Evolutionary conservation across 2,888 invertebrate species (phyloP), one percentile per base, ranked within the genome.

Genomic region (Lasioglossum figueresi): DNA sequence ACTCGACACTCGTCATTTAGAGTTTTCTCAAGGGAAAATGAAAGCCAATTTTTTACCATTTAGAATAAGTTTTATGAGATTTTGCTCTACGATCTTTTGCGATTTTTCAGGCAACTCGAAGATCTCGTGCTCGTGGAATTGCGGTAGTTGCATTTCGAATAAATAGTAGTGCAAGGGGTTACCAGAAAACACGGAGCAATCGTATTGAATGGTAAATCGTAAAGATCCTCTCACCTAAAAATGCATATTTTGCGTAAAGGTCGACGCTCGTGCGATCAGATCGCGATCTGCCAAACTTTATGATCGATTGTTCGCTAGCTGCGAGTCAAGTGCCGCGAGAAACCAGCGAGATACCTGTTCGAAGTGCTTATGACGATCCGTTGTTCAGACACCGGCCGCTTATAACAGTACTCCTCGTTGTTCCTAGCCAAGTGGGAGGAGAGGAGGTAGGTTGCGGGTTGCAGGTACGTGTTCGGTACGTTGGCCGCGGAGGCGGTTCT

Each of bases 311-410:
- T 79, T 77, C 89, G 85, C 84, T 88, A 75, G 83, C 88, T 83
- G 91, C 88, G 86, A 90, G 91, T 86, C 90, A 88, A 90, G 90
- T 89, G 84, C 76, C 87, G 91, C 91, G 91, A 89, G 90, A 92
- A 92, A 91, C 89, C 81, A 80, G 85, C 81, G 77, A 86, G 75
- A 82, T 89, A 84, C 68, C 82, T 80, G 76, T 43, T 85, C 79
- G 34, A 70, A 43, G 74, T 82, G 75, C 63, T 79, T 77, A 70
- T 76, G 81, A 76, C 75, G 40, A 76, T 43, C 79, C 72, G 72
- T 83, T 81, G 83, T 73, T 73, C 37, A 80, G 76, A 80, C 71
- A 75, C 82, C 72, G 40, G 79, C 77, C 84, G 72, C 76, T 88
- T 86, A 86, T 92, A 91, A 89, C 89, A 89, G 89, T 88, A 91